Evolutionary conservation across 1,140 invertebrate genomes (phyloP), one percentile per base, ranked within the genome.

Genomic region (Tetragnatha versicolor): DNA sequence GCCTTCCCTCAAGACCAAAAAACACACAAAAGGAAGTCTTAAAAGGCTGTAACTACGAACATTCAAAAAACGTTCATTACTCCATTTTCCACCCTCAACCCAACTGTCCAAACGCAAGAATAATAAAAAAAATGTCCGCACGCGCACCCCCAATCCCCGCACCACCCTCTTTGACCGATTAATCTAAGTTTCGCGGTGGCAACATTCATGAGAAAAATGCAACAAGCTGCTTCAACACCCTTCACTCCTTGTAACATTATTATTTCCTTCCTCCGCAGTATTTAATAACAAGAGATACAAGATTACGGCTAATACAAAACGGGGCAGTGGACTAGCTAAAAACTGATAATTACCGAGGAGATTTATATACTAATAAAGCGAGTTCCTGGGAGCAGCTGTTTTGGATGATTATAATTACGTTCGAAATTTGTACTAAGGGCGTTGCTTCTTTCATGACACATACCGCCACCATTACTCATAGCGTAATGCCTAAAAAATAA

Each of bases 331-430:
- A 51, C 27, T 53, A 25, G 7, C 37, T 60, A 73, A 73, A 73
- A 73, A 73, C 69, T 73, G 37, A 73, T 73, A 73, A 73, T 73
- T 47, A 42, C 53, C 33, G n/a, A 20, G n/a, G 29, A 73, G 69
- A 73, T 73, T 73, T 73, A 73, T 73, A 37, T 37, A 73, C 69
- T 58, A 33, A 72, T 72, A 58, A 72, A 60, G 69, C 22, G 53
- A 29, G 35, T 60, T 60, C 22, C 51, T 22, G 53, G 51, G n/a
- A 33, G 39, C 69, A 73, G 69, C 69, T 73, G 69, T 73, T 73
- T 58, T 5, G 14, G 69, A 73, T 73, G 69, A 73, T 73, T 73
- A 73, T 73, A 73, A 73, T 73, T 73, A 73, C 47, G 69, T 60
- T 31, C 51, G 51, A 73, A 73, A 73, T 73, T 58, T 73, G 69